Evolutionary conservation across 2,797 vertebrate species (phyloP).

Genomic region (Lacerta viridis): DNA sequence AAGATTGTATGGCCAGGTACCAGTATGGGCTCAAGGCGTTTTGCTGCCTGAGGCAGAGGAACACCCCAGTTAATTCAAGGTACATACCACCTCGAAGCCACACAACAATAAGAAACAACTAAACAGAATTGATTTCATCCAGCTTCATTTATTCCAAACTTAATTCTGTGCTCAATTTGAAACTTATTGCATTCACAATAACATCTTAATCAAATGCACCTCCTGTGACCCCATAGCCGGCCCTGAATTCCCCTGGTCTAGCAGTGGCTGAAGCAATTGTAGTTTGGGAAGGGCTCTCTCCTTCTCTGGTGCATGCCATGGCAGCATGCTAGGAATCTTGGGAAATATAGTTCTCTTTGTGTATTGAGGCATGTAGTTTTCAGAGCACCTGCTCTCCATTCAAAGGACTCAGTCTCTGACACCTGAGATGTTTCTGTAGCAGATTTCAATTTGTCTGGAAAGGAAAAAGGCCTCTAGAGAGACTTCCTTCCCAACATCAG

Average conservation of each 20-base stretch:
- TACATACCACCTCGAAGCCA: too few relatives aligned
- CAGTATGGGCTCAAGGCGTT: too few relatives aligned
- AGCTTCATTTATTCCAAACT: too few relatives aligned
- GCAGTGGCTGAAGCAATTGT: neutral
- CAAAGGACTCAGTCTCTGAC: neutral
- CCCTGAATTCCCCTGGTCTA: neutral
- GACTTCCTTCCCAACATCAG: too few relatives aligned
- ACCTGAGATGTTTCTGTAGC: conserved; percentile 1
- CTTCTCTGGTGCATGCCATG: neutral
- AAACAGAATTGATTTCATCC: too few relatives aligned
- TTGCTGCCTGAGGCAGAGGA: too few relatives aligned
- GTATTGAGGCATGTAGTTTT: neutral
- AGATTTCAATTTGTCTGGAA: neutral
- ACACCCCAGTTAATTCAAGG: too few relatives aligned
- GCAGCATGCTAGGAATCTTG: neutral
- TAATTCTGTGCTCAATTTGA: too few relatives aligned
- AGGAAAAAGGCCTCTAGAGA: neutral
- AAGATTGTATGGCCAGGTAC: neutral
- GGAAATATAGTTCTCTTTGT: neutral
- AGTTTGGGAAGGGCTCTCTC: neutral
- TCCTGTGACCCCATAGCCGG: neutral
- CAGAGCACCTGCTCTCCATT: neutral
- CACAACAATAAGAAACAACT: too few relatives aligned
- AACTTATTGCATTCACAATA: too few relatives aligned
- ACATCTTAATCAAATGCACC: too few relatives aligned